Conservation (phyloP, 2,888 invertebrate species). For the Dimorphilus gyrociliatus region DNA sequence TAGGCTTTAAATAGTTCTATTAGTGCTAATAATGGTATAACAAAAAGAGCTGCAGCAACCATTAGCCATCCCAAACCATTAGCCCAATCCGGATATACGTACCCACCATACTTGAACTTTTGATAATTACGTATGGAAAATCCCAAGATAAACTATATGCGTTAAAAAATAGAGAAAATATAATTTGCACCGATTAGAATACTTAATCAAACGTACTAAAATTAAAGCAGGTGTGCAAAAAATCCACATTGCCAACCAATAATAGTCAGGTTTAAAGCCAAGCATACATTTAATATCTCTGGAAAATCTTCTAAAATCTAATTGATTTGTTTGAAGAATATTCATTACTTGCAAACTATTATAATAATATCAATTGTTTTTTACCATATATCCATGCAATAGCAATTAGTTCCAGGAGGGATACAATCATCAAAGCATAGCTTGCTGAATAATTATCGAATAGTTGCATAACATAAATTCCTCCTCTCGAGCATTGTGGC, state of each 20-base stretch:
- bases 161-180: constrained; percentile 2
- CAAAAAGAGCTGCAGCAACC: constrained; percentile 15
- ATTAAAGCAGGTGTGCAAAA: constrained; percentile 52
- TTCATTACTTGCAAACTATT: too few species aligned
- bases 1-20: constrained; percentile 3
- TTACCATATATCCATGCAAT: constrained; percentile 22
- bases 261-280: constrained; percentile 41
- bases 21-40: constrained; percentile 14
- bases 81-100: constrained; percentile 53
- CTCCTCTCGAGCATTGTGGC: constrained; percentile 14
- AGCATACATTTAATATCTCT: constrained; percentile 42
- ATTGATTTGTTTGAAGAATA: too few species aligned
- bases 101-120: constrained; percentile 47
- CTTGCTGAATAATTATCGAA: constrained; percentile 28
- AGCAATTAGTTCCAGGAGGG: constrained; percentile 20
- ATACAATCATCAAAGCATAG: constrained; percentile 25
- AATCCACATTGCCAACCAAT: constrained; percentile 57
- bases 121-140: constrained; percentile 53
- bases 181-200: neutral
- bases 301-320: constrained; percentile 37
- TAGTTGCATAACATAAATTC: constrained; percentile 25
- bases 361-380: constrained; percentile 3
- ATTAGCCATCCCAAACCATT: constrained; percentile 54
- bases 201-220: constrained; percentile 45
- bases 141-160: constrained; percentile 49